A percentile compares a stretch with the other conserved stretches of the same genome.
These are phyloP conservation scores for Marmota flaviventris DNA, from an alignment of 2,113 vertebrate genomes.

Conservation along the genomic window DNA sequence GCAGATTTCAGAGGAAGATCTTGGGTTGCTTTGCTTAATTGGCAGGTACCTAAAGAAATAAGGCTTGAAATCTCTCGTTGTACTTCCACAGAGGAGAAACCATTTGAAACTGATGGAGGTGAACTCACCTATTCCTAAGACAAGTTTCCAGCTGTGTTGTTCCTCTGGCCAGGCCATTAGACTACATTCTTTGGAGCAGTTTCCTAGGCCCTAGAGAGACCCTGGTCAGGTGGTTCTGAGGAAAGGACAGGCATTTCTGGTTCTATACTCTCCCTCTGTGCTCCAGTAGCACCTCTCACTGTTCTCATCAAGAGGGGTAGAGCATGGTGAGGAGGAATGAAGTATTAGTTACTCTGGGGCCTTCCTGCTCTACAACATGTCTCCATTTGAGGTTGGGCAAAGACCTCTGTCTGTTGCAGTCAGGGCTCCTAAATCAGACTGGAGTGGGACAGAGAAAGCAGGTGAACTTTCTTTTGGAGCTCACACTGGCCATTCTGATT, in stretches of 20 bases:
- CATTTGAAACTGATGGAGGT: background rate
- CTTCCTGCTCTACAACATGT: background rate
- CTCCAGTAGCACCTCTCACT: background rate
- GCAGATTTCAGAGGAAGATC: background rate
- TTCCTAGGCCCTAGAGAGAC: background rate
- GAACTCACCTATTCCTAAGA: background rate
- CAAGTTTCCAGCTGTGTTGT: slow-evolving; percentile 1
- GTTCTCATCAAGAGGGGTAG: background rate
- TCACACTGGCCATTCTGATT: background rate
- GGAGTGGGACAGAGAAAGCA: background rate
- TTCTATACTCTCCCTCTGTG: background rate
- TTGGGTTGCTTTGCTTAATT: background rate
- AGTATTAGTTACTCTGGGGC: background rate
- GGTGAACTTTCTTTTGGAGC: background rate
- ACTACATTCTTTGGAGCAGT: background rate
- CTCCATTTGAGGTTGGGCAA: slow-evolving; percentile 10
- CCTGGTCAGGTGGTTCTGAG: background rate
- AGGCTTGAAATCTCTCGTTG: slow-evolving; percentile 14
- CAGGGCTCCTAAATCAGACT: background rate
- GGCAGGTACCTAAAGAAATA: background rate
- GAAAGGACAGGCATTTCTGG: background rate
- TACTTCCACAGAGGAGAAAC: background rate
- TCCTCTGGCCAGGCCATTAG: background rate
- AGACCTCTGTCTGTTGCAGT: background rate
- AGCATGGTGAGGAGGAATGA: background rate